phyloP scores from a whole-genome alignment of 2,113 vertebrate genomes.

The Bubo bubo region DNA sequence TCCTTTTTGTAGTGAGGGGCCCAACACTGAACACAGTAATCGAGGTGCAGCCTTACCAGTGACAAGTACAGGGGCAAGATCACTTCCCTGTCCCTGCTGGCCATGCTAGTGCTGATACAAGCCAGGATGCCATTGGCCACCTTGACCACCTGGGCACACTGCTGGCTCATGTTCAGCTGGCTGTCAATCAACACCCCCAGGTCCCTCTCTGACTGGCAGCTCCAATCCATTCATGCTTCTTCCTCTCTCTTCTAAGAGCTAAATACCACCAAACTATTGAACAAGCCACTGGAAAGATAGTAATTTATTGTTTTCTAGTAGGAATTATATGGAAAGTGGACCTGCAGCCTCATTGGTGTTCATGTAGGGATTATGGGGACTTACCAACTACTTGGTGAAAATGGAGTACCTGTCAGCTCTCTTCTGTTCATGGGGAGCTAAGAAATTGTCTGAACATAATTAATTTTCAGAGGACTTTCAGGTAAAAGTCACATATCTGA shows the following conservation, averaged over 20 bases:
- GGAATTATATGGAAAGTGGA: not conserved
- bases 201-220: too few relatives aligned
- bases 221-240: not conserved
- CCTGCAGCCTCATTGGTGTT: not conserved
- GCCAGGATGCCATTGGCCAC: too few relatives aligned
- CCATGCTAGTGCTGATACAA: too few relatives aligned
- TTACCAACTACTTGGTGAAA: accelerated
- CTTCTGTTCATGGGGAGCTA: not conserved
- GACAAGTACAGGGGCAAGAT: too few relatives aligned
- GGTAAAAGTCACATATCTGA: not conserved
- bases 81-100: too few relatives aligned
- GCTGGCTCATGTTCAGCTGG: too few relatives aligned
- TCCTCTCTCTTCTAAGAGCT: not conserved
- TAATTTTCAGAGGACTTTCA: not conserved
- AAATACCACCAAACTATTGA: not conserved
- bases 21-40: too few relatives aligned
- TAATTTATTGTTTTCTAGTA: not conserved
- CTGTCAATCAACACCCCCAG: too few relatives aligned
- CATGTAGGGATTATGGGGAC: not conserved
- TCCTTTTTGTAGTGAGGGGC: too few relatives aligned
- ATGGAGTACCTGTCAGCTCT: not conserved
- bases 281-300: not conserved
- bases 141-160: too few relatives aligned
- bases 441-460: not conserved
- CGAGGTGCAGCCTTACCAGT: too few relatives aligned